These are phyloP conservation scores for Ophion costatus DNA, from an alignment of 2,888 invertebrate species.

Conservation along the genomic window DNA sequence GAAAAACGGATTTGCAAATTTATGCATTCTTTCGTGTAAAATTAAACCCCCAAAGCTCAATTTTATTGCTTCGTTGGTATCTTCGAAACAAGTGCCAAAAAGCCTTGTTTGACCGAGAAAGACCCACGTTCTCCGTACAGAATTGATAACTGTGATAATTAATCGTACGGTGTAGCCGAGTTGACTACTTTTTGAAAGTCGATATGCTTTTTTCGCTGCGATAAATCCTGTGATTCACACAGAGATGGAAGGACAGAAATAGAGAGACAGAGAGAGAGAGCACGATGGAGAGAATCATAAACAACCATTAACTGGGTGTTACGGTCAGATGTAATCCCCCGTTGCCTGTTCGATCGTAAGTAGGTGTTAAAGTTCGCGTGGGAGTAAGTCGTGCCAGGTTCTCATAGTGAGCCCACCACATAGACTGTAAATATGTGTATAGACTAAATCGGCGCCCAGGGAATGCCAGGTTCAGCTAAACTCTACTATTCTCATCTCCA, in stretches of 20 bases:
- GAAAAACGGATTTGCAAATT: too few relatives aligned
- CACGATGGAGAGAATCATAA: conserved; percentile 64
- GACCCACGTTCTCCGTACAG: too few relatives aligned
- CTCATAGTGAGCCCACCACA: conserved; percentile 42
- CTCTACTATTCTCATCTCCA: not conserved
- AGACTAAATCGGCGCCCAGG: not conserved
- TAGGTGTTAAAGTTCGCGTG: conserved; percentile 66
- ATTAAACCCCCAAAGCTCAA: too few relatives aligned
- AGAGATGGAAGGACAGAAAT: not conserved
- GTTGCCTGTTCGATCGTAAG: conserved; percentile 62
- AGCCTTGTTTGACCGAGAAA: too few relatives aligned
- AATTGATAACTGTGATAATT: too few relatives aligned
- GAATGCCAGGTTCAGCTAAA: not conserved
- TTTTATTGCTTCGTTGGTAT: too few relatives aligned
- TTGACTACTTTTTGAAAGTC: too few relatives aligned
- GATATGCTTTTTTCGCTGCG: not conserved
- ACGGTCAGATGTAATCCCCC: conserved; percentile 64
- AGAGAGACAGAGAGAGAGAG: too few relatives aligned
- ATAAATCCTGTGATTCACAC: conserved; percentile 43
- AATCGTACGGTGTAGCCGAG: too few relatives aligned
- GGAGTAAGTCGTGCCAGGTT: conserved; percentile 56
- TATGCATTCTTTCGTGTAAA: too few relatives aligned
- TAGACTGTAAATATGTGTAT: conserved; percentile 8
- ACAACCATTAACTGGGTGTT: conserved; percentile 66
- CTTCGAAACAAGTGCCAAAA: too few relatives aligned